Percentiles rank a stretch among this genome's conserved stretches.
Conservation (phyloP, 2,888 invertebrate genomes). For the Mimas tiliae region DNA sequence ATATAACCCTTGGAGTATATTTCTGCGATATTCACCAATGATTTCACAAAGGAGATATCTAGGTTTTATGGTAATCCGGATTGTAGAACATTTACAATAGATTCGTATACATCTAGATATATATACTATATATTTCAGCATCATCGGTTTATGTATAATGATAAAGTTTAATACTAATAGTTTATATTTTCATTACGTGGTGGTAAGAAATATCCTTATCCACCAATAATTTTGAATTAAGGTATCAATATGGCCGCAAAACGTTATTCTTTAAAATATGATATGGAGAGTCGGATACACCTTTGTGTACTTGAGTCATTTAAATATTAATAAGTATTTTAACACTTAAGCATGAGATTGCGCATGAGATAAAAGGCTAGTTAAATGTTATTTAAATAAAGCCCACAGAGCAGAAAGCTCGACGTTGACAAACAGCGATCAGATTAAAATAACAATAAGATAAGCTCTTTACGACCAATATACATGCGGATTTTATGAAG, state of each 20-base stretch:
- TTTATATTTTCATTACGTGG: no score
- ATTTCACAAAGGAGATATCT: not conserved
- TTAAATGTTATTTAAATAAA: not conserved
- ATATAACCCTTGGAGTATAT: not conserved
- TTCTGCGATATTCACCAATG: not conserved
- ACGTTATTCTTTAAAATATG: no score
- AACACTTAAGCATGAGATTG: not conserved
- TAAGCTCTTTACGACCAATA: not conserved
- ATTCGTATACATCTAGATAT: no score
- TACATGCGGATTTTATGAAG: not conserved
- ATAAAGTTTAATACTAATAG: no score
- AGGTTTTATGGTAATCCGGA: not conserved
- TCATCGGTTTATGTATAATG: no score
- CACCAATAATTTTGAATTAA: no score
- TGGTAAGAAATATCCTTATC: no score
- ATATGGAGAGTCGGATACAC: no score
- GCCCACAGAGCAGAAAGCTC: not conserved
- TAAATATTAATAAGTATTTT: not conserved
- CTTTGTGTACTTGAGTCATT: no score
- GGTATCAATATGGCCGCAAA: no score
- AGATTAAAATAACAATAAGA: constrained; percentile 5
- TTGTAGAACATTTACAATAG: no score
- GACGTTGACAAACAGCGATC: constrained; percentile 14
- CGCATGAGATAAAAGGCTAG: not conserved
- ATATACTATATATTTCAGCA: no score